Evolutionary conservation across 2,113 vertebrate species (phyloP).

Genomic region (Steatornis caripensis): DNA sequence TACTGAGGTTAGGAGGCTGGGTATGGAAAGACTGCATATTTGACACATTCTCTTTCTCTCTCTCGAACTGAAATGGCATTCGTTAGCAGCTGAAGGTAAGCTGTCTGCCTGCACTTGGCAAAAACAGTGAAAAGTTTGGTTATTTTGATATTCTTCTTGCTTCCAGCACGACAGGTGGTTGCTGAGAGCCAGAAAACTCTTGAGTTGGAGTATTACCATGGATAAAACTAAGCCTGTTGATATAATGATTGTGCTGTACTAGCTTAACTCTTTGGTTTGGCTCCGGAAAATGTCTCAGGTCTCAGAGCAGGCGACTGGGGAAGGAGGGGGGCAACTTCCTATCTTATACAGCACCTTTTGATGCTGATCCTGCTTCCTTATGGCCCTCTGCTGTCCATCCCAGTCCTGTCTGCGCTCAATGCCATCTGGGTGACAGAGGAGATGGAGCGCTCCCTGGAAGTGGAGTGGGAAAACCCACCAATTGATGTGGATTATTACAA

Average conservation of each 20-base stretch:
- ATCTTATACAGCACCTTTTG: not conserved
- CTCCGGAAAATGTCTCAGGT: not conserved
- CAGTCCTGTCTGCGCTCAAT: conserved; percentile 70
- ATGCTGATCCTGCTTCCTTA: not conserved
- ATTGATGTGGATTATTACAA: conserved; percentile 82
- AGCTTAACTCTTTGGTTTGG: not conserved
- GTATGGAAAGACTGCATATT: not conserved
- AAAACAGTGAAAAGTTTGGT: not conserved
- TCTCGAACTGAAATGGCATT: not conserved
- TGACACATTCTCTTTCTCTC: not conserved
- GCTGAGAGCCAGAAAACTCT: not conserved
- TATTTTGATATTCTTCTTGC: not conserved
- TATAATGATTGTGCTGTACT: not conserved
- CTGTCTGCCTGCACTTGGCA: not conserved
- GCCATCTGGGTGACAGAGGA: conserved; percentile 80
- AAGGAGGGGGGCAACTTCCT: not conserved
- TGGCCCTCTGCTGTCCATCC: not conserved
- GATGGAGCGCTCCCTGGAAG: conserved; percentile 81
- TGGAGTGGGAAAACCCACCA: conserved; percentile 86
- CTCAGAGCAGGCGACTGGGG: not conserved
- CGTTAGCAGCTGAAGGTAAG: not conserved
- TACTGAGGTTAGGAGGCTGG: not conserved
- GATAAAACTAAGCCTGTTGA: not conserved
- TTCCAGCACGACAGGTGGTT: not conserved
- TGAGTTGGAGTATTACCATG: not conserved